phyloP scores from a whole-genome alignment of 2,888 invertebrate species.

The Cephus pulcher region DNA sequence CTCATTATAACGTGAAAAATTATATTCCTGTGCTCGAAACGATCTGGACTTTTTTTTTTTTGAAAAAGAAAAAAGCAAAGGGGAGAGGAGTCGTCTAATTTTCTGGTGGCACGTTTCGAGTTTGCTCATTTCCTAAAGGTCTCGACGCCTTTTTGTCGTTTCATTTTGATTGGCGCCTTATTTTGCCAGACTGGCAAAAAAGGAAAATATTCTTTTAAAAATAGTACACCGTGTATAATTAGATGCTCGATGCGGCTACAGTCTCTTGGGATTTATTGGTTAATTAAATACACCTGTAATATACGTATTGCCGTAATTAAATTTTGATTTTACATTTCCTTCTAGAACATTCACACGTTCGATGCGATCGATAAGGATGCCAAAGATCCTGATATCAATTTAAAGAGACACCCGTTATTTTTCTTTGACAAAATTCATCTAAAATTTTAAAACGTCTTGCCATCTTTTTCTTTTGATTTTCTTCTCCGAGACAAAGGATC shows the following conservation, averaged over 20 bases:
- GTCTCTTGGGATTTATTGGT: background rate
- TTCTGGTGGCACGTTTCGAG: conserved; percentile 15
- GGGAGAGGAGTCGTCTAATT: background rate
- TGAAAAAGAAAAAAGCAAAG: background rate
- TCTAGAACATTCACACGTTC: background rate
- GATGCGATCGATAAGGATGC: background rate
- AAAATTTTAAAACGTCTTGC: background rate
- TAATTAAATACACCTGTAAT: background rate
- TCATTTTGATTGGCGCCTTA: background rate
- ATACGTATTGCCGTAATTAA: background rate
- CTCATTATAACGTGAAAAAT: conserved; percentile 22
- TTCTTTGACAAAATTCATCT: background rate
- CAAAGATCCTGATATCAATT: background rate
- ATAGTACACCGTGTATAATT: background rate
- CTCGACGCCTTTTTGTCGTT: conserved; percentile 22
- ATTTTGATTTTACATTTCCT: background rate
- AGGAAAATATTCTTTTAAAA: background rate
- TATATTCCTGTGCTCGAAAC: background rate
- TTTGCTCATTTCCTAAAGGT: conserved; percentile 35
- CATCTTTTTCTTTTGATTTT: background rate
- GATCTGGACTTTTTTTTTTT: background rate
- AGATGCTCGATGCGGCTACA: background rate
- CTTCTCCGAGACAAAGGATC: background rate
- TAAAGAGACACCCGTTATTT: background rate
- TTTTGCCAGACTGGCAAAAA: background rate